phyloP scores from a whole-genome alignment of 2,113 vertebrate genomes.

The Boulengeromyrus knoepffleri region DNA sequence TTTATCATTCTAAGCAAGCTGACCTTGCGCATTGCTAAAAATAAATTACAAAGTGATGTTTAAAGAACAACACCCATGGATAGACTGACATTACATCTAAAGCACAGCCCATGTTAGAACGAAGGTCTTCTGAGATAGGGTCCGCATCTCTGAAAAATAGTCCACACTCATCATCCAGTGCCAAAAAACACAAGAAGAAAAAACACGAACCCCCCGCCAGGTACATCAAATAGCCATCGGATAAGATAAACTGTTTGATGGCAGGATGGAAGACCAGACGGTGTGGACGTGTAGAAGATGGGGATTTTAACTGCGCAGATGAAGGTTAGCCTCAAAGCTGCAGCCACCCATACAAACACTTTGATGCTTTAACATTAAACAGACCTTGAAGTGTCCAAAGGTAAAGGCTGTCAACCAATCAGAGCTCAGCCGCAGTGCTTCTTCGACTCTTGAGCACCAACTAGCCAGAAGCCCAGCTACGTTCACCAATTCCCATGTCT shows the following conservation, averaged over 20 bases:
- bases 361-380: conserved; percentile 7
- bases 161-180: neutral
- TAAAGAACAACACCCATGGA: neutral
- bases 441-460: neutral
- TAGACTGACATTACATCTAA: neutral
- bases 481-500: neutral
- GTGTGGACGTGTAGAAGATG: neutral
- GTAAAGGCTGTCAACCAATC: neutral
- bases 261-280: neutral
- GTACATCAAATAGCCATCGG: neutral
- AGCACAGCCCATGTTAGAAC: neutral
- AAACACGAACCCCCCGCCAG: neutral
- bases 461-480: neutral
- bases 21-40: neutral
- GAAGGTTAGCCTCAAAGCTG: conserved; percentile 7
- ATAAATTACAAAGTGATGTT: conserved; percentile 5
- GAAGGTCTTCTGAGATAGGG: neutral
- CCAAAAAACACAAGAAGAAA: neutral
- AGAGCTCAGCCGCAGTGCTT: neutral
- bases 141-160: neutral
- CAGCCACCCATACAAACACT: neutral
- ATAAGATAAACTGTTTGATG: conserved; percentile 4
- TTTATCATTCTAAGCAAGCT: neutral
- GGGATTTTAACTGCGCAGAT: neutral
- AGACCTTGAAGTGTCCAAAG: neutral